phyloP scores from a whole-genome alignment of 2,113 vertebrate genomes.

The Phodopus roborovskii region DNA sequence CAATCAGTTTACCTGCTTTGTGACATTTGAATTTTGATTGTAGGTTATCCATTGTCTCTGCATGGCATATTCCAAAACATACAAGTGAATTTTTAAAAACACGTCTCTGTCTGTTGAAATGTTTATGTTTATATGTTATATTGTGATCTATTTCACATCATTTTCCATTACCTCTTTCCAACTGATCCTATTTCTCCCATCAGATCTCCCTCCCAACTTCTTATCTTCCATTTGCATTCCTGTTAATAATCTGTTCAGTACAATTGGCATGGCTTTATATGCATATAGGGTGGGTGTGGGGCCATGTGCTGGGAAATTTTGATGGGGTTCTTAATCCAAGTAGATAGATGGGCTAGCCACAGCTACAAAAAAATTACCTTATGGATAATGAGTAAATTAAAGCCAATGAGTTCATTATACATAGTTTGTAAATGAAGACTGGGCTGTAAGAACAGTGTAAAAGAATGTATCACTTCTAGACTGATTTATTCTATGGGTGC shows the following conservation, averaged over 20 bases:
- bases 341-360: not conserved
- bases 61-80: not conserved
- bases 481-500: not conserved
- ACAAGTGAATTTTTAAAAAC: not conserved
- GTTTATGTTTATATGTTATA: not conserved
- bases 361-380: not conserved
- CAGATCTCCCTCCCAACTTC: not conserved
- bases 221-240: not conserved
- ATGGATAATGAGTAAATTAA: not conserved
- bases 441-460: not conserved
- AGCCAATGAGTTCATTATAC: not conserved
- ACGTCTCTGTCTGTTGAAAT: not conserved
- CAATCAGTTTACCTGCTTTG: not conserved
- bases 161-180: not conserved
- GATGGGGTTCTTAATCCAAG: not conserved
- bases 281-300: not conserved
- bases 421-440: not conserved
- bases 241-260: not conserved
- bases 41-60: not conserved
- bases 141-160: not conserved
- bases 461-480: not conserved
- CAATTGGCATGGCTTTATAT: not conserved
- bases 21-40: not conserved
- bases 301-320: not conserved
- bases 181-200: not conserved